Evolutionary conservation across 2,888 invertebrate genomes (phyloP), one percentile per base, ranked within the genome.

Genomic region (Agrotis segetum): DNA sequence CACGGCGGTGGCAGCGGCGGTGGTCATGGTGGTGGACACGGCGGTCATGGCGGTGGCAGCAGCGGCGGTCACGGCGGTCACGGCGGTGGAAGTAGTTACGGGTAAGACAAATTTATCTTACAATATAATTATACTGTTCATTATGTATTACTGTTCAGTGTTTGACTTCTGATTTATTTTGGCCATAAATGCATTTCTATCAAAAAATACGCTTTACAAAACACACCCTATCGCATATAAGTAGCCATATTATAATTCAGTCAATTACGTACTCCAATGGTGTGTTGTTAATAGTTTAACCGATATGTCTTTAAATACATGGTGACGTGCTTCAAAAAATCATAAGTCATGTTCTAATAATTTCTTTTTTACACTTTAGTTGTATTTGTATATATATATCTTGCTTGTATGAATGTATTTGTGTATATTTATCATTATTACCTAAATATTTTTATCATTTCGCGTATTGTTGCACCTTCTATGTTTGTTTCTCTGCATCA

Each of bases 51-150:
- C 1, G 62, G 58, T 3, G 19, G 66, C 1, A 6, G 47, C 16
- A 14, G 21, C 0, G 19, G 34, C 13, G 53, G 68, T 1, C 4
- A 34, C 34, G 34, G 34, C 3, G 34, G 34, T 5, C 34, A 34
- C 34, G 9, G 34, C 34, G 62, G 56, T 5, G n/a, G 66, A 34
- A 34, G 29, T 6, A 34, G 29, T 24, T 71, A 71, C 53, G 55
- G 61, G 74, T 74, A 73, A 73, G 19, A 1, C 19, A 1, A 40
- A 58, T 19, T 60, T 24, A 24, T 34, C 4, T 61, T 61, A 13
- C n/a, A 24, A 40, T 24, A 0, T 14, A n/a, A n/a, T n/a, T n/a
- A 44, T 3, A 24, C 40, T 5, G 16, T 19, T 13, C 14, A 46
- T 1, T 46, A 16, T 16, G 17, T 17, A 11, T 49, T 24, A 16